Percentiles rank a stretch among this genome's conserved stretches.
These are phyloP conservation scores for Lamellibrachia luymesi DNA, from an alignment of 1,140 invertebrate species.

Conservation along the genomic window DNA sequence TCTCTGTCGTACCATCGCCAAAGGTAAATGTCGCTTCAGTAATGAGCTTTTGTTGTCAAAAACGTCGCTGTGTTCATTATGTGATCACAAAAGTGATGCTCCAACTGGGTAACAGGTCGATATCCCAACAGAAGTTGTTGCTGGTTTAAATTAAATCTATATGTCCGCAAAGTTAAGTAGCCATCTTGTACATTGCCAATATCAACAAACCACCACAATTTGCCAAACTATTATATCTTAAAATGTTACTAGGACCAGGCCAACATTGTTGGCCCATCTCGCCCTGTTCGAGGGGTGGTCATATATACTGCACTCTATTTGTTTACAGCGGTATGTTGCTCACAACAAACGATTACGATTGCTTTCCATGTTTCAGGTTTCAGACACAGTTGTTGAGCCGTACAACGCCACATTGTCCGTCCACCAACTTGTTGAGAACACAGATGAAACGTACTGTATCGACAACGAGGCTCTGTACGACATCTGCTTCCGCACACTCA, in stretches of 20 bases:
- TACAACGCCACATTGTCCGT: slow-evolving; percentile 3
- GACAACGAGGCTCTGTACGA: background rate
- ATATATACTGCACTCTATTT: background rate
- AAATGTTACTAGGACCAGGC: background rate
- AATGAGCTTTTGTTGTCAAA: background rate
- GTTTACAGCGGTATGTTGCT: background rate
- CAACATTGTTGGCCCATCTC: too few relatives aligned
- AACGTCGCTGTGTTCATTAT: background rate
- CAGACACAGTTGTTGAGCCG: background rate
- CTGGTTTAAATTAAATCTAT: background rate
- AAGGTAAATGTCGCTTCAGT: background rate
- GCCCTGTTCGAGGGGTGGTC: too few relatives aligned
- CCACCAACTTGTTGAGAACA: background rate
- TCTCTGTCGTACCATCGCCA: background rate
- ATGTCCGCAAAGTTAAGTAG: background rate
- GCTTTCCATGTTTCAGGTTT: background rate
- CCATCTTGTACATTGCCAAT: background rate
- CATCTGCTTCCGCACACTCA: slow-evolving; percentile 3
- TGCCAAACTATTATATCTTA: background rate
- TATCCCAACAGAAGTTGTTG: background rate
- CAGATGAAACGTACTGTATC: background rate
- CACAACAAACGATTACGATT: background rate
- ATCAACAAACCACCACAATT: background rate
- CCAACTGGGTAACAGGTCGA: background rate
- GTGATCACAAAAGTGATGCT: background rate